Percentiles rank a stretch among this genome's conserved stretches.
Conservation (phyloP, 2,113 vertebrate species). For the Montifringilla adamsi region DNA sequence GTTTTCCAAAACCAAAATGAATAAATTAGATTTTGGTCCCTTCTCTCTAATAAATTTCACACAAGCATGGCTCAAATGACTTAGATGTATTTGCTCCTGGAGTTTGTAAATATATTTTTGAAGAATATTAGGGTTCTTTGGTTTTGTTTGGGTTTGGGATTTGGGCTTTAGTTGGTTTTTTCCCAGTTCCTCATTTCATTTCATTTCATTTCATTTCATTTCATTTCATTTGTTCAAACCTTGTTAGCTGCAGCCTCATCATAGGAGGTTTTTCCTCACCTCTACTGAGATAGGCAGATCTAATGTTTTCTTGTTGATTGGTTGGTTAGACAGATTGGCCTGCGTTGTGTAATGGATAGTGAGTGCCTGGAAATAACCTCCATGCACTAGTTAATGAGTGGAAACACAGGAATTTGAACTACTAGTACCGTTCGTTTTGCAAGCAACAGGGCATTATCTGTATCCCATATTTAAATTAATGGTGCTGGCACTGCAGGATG, state of each 20-base stretch:
- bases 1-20: not conserved
- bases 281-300: not conserved
- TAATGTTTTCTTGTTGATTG: not conserved
- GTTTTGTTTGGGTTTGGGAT: not conserved
- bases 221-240: not conserved
- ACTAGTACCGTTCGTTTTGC: not conserved
- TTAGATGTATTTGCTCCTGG: not conserved
- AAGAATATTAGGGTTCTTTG: not conserved
- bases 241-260: not conserved
- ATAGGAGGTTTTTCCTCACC: not conserved
- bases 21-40: not conserved
- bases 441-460: not conserved
- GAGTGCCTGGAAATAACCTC: not conserved
- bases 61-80: not conserved
- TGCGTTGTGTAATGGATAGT: not conserved
- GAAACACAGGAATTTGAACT: not conserved
- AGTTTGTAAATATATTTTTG: not conserved
- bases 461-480: not conserved
- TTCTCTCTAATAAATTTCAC: not conserved
- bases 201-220: not conserved
- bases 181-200: not conserved
- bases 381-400: not conserved
- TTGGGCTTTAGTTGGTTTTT: no score
- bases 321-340: not conserved
- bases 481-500: not conserved